These are phyloP conservation scores for Drosophila kanapiae DNA, from an alignment of 1,140 invertebrate genomes.

Conservation along the genomic window DNA sequence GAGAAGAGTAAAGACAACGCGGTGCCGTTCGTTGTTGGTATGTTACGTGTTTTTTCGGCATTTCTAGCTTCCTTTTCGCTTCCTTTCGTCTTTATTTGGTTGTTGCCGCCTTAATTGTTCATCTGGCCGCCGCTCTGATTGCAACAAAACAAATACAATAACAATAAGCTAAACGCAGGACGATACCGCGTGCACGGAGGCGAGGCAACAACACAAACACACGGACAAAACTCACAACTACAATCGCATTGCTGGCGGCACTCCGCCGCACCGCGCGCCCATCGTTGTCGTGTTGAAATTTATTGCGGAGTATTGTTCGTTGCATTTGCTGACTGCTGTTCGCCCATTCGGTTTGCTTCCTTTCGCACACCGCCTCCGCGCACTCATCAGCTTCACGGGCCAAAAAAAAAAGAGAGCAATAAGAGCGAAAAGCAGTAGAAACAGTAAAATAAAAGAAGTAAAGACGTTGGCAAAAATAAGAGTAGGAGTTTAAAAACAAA, in stretches of 20 bases:
- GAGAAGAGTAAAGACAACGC: conserved; percentile 16
- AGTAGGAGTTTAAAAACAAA: conserved; percentile 14
- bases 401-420: conserved; percentile 2
- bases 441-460: background rate
- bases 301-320: conserved; percentile 38
- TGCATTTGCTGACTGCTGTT: conserved; percentile 38
- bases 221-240: conserved; percentile 6
- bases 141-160: conserved; percentile 16
- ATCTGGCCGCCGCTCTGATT: background rate
- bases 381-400: conserved; percentile 1
- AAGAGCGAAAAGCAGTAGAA: conserved; percentile 9
- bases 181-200: conserved; percentile 13
- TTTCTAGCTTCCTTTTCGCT: conserved; percentile 43
- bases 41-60: conserved; percentile 55
- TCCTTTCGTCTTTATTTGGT: conserved; percentile 34
- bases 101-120: conserved; percentile 26
- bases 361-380: background rate
- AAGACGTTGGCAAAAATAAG: conserved; percentile 4
- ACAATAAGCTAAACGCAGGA: conserved; percentile 9
- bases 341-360: conserved; percentile 14
- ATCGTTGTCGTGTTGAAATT: conserved; percentile 4
- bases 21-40: conserved; percentile 26
- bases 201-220: conserved; percentile 12
- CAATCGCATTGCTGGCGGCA: conserved; percentile 15
- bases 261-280: conserved; percentile 9